phyloP scores from a whole-genome alignment of 2,113 vertebrate species.

The Ciconia boyciana region DNA sequence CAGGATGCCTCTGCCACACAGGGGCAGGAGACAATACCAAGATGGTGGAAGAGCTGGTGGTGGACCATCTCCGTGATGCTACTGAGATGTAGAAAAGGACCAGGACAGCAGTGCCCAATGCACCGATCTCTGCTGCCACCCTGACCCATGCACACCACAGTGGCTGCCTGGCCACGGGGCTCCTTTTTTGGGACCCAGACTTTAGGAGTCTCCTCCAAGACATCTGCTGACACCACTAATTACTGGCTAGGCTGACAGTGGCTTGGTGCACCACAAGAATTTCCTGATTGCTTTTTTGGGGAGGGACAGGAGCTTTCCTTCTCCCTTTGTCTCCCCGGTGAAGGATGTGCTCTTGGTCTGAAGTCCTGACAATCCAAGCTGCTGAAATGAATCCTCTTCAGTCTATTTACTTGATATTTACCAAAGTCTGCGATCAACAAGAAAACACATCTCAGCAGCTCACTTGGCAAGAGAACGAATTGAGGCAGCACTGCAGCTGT shows the following conservation, averaged over 20 bases:
- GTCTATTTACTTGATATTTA: slow-evolving; percentile 75
- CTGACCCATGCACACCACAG: not conserved
- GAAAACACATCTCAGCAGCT: slow-evolving; percentile 75
- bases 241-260: fast-evolving
- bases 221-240: not conserved
- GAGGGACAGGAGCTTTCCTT: slow-evolving; percentile 15
- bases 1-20: not conserved
- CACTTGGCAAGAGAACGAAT: slow-evolving; percentile 76
- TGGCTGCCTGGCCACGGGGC: not conserved
- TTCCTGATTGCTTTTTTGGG: slow-evolving; percentile 38
- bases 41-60: not conserved
- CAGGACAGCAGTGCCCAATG: fast-evolving
- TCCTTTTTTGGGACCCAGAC: not conserved
- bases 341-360: slow-evolving; percentile 36
- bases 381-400: slow-evolving; percentile 70
- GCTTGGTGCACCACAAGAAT: not conserved
- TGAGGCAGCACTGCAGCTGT: slow-evolving; percentile 74
- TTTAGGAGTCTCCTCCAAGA: not conserved
- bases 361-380: slow-evolving; percentile 63
- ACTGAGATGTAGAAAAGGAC: not conserved
- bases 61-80: fast-evolving
- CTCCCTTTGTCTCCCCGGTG: not conserved
- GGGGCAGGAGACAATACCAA: not conserved
- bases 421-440: slow-evolving; percentile 71
- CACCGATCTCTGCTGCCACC: not conserved